Percentiles rank a stretch among this genome's conserved stretches.
Evolutionary conservation across 2,888 invertebrate genomes (phyloP).

Genomic region (Agrochola lota): DNA sequence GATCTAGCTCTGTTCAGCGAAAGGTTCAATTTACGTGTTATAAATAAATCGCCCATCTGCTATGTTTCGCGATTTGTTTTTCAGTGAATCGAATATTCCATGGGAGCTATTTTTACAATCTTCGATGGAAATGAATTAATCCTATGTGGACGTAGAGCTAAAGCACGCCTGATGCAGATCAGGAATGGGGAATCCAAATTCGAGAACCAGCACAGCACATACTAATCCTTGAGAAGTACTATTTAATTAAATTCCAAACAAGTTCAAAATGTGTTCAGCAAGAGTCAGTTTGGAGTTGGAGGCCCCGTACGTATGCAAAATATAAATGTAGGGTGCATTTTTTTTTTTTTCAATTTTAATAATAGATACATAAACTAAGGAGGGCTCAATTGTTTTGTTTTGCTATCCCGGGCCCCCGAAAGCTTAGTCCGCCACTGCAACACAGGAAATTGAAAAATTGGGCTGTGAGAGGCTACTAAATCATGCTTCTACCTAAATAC

Average conservation of each 20-base stretch:
- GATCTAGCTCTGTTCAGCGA: slow-evolving; percentile 16
- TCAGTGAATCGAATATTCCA: not conserved
- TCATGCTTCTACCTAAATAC: not conserved
- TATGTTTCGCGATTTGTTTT: slow-evolving; percentile 17
- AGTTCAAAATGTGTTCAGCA: too few species aligned
- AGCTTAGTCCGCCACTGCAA: too few species aligned
- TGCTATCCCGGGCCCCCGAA: too few species aligned
- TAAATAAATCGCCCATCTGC: slow-evolving; percentile 32
- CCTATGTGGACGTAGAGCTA: not conserved
- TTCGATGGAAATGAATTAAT: not conserved
- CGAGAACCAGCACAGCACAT: not conserved
- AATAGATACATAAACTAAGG: too few species aligned
- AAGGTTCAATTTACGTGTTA: slow-evolving; percentile 26
- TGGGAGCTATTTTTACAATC: slow-evolving; percentile 1
- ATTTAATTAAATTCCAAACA: too few species aligned
- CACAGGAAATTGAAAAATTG: not conserved
- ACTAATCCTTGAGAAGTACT: too few species aligned
- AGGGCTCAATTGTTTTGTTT: too few species aligned
- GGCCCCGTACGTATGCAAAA: too few species aligned
- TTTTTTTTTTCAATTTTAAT: too few species aligned
- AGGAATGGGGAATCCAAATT: not conserved
- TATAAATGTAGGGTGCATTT: too few species aligned
- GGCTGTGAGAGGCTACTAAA: not conserved
- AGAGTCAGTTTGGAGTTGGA: too few species aligned
- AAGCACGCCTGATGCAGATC: not conserved